phyloP scores from a whole-genome alignment of 2,113 vertebrate genomes.

The Ifrita kowaldi region DNA sequence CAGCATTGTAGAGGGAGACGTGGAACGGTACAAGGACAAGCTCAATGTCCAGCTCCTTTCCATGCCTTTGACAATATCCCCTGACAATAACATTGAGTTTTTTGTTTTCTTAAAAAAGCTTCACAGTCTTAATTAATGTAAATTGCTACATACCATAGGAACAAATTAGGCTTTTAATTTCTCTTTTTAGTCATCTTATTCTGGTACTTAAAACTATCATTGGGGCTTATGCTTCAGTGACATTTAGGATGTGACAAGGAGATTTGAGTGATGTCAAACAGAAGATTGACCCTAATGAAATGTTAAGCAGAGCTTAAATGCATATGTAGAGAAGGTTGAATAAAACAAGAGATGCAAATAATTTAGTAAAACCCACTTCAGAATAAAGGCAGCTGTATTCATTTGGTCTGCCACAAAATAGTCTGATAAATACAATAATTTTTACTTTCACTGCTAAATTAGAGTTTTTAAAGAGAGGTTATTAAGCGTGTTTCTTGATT shows the following conservation, averaged over 20 bases:
- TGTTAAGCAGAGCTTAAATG: slow-evolving; percentile 37
- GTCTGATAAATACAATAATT: not conserved
- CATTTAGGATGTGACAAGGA: slow-evolving; percentile 23
- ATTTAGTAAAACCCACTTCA: not conserved
- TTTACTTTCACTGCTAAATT: not conserved
- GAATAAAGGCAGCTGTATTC: not conserved
- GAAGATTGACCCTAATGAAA: slow-evolving; percentile 48
- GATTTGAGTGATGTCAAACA: slow-evolving; percentile 30
- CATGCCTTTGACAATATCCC: not conserved
- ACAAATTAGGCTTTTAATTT: not conserved
- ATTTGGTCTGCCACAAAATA: not conserved
- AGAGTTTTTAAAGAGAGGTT: not conserved
- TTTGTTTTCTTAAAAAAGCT: not conserved
- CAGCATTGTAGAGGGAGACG: rapidly evolving
- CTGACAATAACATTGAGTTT: not conserved
- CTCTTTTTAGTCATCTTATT: not conserved
- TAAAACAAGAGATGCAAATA: slow-evolving; percentile 1
- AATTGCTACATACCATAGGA: not conserved
- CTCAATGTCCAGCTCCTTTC: not conserved
- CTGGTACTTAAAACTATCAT: not conserved
- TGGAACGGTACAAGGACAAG: not conserved
- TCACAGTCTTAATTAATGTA: not conserved
- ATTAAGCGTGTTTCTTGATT: not conserved
- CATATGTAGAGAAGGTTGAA: not conserved
- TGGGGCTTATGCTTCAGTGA: not conserved